Evolutionary conservation across 2,797 vertebrate genomes (phyloP), one percentile per base, ranked within the genome.

Genomic region (Gambusia yucatana): DNA sequence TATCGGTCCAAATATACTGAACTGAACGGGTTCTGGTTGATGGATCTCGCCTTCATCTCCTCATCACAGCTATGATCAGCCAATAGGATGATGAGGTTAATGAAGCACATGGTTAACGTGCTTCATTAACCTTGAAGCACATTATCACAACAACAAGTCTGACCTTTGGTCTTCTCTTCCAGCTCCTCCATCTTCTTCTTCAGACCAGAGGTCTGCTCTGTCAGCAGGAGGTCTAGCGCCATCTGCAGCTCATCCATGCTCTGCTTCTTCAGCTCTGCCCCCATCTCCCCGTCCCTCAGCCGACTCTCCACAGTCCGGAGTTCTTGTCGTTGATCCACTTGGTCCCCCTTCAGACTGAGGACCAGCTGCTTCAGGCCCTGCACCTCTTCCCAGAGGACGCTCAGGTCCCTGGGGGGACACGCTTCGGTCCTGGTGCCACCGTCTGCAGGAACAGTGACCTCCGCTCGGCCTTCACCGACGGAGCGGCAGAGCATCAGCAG

Each of bases 291-390:
- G 72, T 93, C 92, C 69, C 77, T 86, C 76, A 93, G 83, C 46
- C 76, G 79, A 59, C 80, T 92, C 88, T 92, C 93, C 75, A 91
- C 4, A 44, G 59, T 70, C 22, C 87, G 57, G 43, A 88, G 76
- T 39, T 44, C 71, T 81, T 87, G 90, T 2, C 88, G 85, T 77
- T 71, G 87, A 11, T 67, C 79, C 78, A 93, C 90, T 76, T 84
- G 82, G 39, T 72, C 80, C 0, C 76, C 73, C 44, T 82, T 91
- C 63, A 92, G 87, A 55, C 72, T 89, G 33, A 94, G 82, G 2
- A 94, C 89, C 78, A 94, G 75, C 22, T 88, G 82, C 75, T 78
- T 92, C 76, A 93, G 30, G 0, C 92, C 90, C 59, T 3, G 57
- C 82, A 94, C 81, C 82, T 93, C 87, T 2, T 91, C 92, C 92